A percentile compares a stretch with the other conserved stretches of the same genome.
Evolutionary conservation across 2,888 invertebrate species (phyloP).

Genomic region (Eustalomyia histrio): DNA sequence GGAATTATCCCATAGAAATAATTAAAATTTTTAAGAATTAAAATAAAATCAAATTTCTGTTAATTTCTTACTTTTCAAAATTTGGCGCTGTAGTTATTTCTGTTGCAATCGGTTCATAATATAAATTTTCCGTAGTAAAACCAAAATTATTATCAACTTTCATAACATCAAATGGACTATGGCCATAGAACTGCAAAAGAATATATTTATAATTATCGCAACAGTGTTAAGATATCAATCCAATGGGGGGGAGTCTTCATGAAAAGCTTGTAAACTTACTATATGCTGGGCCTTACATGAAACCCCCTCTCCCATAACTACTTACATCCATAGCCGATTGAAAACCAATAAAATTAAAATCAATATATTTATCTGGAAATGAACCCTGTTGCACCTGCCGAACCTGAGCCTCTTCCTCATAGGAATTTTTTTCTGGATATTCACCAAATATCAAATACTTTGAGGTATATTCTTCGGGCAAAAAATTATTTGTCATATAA

Average conservation of each 20-base stretch:
- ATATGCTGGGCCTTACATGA: too few species aligned
- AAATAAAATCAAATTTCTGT: too few species aligned
- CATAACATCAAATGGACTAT: constrained; percentile 66
- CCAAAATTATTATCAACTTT: constrained; percentile 66
- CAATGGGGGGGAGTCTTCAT: too few species aligned
- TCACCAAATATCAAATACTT: constrained; percentile 72
- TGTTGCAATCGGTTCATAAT: constrained; percentile 50
- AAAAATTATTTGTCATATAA: constrained; percentile 73
- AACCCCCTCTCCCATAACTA: neutral
- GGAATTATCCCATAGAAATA: too few species aligned
- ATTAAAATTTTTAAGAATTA: too few species aligned
- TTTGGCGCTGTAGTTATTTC: constrained; percentile 61
- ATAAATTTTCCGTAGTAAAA: constrained; percentile 54
- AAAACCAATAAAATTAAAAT: constrained; percentile 74
- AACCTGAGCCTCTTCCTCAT: constrained; percentile 55
- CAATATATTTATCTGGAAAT: constrained; percentile 73
- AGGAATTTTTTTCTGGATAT: constrained; percentile 65
- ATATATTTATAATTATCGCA: too few species aligned
- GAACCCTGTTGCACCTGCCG: constrained; percentile 65
- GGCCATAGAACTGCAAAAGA: constrained; percentile 59
- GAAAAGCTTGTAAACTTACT: too few species aligned
- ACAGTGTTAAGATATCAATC: too few species aligned
- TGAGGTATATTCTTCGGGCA: constrained; percentile 72
- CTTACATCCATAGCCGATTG: constrained; percentile 63
- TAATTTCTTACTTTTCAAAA: constrained; percentile 60